phyloP scores from a whole-genome alignment of 2,888 invertebrate species.

The Mimumesa dahlbomi region DNA sequence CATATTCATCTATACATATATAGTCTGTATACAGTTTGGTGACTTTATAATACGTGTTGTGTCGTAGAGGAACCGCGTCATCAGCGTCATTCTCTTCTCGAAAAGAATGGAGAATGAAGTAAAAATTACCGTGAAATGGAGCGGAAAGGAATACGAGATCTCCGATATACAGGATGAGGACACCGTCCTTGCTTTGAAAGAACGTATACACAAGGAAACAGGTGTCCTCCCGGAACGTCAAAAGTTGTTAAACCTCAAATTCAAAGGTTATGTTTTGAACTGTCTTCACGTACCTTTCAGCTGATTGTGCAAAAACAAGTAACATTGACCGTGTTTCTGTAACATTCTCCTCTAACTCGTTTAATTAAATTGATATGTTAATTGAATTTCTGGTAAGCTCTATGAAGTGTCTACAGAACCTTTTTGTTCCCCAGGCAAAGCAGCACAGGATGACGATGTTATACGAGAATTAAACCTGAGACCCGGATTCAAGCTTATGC shows the following conservation, averaged over 20 bases:
- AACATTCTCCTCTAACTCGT: neutral
- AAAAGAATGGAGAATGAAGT: conserved; percentile 71
- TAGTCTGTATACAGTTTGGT: too few relatives aligned
- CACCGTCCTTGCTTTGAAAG: conserved; percentile 91
- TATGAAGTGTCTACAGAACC: conserved; percentile 44
- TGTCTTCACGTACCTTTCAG: conserved; percentile 7
- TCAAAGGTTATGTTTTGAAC: conserved; percentile 86
- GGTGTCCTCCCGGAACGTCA: conserved; percentile 96
- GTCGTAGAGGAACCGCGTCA: neutral
- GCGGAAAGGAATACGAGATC: conserved; percentile 93
- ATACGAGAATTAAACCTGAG: conserved; percentile 90
- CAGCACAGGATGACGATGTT: conserved; percentile 89
- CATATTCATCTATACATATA: too few relatives aligned
- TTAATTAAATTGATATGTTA: neutral
- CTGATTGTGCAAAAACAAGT: too few relatives aligned
- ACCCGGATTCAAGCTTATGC: conserved; percentile 95
- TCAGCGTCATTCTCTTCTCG: conserved; percentile 28
- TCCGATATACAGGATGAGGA: conserved; percentile 88
- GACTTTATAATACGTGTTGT: neutral
- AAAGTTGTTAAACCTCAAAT: conserved; percentile 95
- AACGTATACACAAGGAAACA: conserved; percentile 92
- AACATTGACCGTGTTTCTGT: neutral
- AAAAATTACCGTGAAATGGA: conserved; percentile 93
- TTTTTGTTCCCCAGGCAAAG: conserved; percentile 85
- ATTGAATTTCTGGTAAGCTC: conserved; percentile 1